These are phyloP conservation scores for Bubo scandiacus DNA, from an alignment of 2,113 vertebrate species.

Conservation along the genomic window DNA sequence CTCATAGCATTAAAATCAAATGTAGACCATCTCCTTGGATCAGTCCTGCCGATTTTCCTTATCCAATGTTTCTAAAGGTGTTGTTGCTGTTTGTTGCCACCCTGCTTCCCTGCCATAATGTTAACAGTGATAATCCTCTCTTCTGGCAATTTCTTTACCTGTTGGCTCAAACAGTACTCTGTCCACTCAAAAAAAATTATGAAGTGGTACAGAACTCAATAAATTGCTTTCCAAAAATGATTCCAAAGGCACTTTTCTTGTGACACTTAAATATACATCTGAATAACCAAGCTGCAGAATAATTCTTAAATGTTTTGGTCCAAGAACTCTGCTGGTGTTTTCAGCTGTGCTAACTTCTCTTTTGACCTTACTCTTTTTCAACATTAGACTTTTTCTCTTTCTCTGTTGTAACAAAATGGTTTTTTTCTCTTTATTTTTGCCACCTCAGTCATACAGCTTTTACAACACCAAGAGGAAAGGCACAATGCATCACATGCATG, in stretches of 20 bases:
- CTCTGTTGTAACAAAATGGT: not conserved
- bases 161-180: not conserved
- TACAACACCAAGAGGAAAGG: not conserved
- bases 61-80: not conserved
- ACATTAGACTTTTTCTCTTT: not conserved
- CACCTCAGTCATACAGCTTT: not conserved
- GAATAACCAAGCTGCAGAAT: not conserved
- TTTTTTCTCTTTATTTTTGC: not conserved
- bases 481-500: not conserved
- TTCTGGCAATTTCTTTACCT: not conserved
- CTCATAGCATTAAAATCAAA: not conserved
- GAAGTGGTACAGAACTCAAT: not conserved
- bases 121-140: not conserved
- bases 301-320: not conserved
- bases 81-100: not conserved
- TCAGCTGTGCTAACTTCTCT: not conserved
- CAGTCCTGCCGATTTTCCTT: not conserved
- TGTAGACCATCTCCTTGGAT: not conserved
- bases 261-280: not conserved
- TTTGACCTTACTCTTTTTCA: not conserved
- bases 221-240: not conserved
- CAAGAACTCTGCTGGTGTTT: not conserved
- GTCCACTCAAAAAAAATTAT: not conserved
- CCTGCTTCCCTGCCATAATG: not conserved
- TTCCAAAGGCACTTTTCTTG: not conserved